Base-by-base conservation (phyloP, 2,888 invertebrate genomes). In the Chaetogeoica ovagalla region DNA sequence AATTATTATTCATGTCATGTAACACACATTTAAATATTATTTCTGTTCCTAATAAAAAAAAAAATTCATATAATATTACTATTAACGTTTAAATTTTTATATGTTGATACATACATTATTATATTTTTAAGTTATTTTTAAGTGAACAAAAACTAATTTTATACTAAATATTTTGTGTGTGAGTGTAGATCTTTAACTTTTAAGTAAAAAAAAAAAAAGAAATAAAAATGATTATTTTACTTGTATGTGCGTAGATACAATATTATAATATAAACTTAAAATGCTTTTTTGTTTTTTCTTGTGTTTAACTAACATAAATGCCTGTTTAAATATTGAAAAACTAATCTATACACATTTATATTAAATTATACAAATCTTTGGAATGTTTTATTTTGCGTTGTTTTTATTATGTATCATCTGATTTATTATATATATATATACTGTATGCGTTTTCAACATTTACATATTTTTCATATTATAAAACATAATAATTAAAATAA, bases 71-170 rank as follows among this genome's bases (percentile, higher is more conserved):
- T 48, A 13, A 55, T 55, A 55, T 19, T 57, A 57, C 52, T 65
- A 13, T 65, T 65, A 65, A 65, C 39, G 55, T 75, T 66, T 59
- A 59, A 23, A 59, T 59, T 75, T 66, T 66, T 59, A 8, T 75
- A 66, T 75, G 57, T 75, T 23, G 43, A 66, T 68, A n/a, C 75
- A 75, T 59, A 75, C 13, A 48, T 48, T 48, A 48, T 66, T 75
- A 75, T 75, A 66, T 65, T 65, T 75, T 59, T 75, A 75, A 66
- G 66, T 17, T 17, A 57, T n/a, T n/a, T n/a, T n/a, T n/a, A n/a
- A n/a, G n/a, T n/a, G n/a, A 59, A 72, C 48, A 52, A 63, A 74
- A 74, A 66, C 43, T 75, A 68, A 75, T 75, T 75, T 75, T 75
- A 75, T 75, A 75, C 19, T 66, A 39, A 73, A 55, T 75, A 66